These are phyloP conservation scores for Catharus fuscescens DNA, from an alignment of 2,113 vertebrate genomes.

Conservation along the genomic window DNA sequence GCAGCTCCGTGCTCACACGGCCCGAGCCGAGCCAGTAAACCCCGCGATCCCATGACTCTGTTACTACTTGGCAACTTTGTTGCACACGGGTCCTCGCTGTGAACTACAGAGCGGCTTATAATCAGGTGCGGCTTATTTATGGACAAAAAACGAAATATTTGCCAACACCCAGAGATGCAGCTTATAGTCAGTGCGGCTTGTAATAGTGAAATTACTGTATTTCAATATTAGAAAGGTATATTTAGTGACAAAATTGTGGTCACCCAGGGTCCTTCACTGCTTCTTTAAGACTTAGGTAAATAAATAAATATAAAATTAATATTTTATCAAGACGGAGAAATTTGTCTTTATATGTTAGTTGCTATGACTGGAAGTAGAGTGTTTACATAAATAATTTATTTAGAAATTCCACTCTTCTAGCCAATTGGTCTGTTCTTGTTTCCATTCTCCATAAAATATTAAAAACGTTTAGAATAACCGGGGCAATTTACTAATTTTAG, in stretches of 20 bases:
- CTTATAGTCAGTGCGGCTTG: too few species aligned
- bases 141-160: too few species aligned
- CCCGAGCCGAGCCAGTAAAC: too few species aligned
- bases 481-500: background rate
- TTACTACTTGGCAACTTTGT: too few species aligned
- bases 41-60: too few species aligned
- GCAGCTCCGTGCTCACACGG: too few species aligned
- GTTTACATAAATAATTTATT: background rate
- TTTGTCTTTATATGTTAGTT: background rate
- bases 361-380: background rate
- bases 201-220: too few species aligned
- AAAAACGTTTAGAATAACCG: background rate
- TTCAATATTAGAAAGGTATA: too few species aligned
- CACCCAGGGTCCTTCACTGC: background rate
- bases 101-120: too few species aligned
- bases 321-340: background rate
- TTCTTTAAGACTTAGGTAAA: background rate
- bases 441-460: background rate
- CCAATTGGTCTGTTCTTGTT: background rate
- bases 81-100: too few species aligned
- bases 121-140: too few species aligned
- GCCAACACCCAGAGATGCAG: too few species aligned
- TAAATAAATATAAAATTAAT: background rate
- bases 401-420: background rate
- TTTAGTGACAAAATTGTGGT: background rate